A percentile compares a stretch with the other conserved stretches of the same genome.
These are phyloP conservation scores for Sus cebifrons DNA, from an alignment of 2,797 vertebrate species.

Conservation along the genomic window DNA sequence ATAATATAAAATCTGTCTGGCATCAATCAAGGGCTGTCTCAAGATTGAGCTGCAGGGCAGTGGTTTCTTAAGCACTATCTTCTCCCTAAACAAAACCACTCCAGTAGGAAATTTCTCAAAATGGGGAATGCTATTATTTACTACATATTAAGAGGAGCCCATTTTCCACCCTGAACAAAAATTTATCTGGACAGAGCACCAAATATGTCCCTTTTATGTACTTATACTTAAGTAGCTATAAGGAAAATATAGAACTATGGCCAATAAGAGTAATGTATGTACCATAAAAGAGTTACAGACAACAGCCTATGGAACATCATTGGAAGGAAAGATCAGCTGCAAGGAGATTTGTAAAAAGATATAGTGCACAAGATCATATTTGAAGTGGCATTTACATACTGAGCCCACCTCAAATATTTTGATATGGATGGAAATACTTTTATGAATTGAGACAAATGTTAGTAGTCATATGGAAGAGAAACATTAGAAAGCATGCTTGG, in stretches of 20 bases:
- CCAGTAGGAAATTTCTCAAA: background rate
- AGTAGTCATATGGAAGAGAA: conserved; percentile 4
- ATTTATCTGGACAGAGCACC: background rate
- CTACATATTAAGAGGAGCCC: background rate
- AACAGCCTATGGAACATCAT: background rate
- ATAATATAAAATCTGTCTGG: background rate
- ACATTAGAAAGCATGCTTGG: background rate
- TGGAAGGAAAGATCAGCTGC: background rate
- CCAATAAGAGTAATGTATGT: background rate
- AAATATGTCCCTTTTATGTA: background rate
- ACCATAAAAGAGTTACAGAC: background rate
- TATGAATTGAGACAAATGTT: background rate
- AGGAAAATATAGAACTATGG: background rate
- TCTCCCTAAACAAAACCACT: background rate
- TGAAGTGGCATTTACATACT: background rate
- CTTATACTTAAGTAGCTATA: background rate
- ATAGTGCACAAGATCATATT: background rate
- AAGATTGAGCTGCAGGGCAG: background rate
- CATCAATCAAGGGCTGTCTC: background rate
- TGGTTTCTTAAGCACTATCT: background rate
- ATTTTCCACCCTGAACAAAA: background rate
- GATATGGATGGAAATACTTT: background rate
- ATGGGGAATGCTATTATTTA: background rate
- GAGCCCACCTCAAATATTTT: background rate
- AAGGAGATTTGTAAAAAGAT: background rate